A percentile compares a stretch with the other conserved stretches of the same genome.
phyloP scores from a whole-genome alignment of 1,140 invertebrate genomes.

The Hycleus cichorii region DNA sequence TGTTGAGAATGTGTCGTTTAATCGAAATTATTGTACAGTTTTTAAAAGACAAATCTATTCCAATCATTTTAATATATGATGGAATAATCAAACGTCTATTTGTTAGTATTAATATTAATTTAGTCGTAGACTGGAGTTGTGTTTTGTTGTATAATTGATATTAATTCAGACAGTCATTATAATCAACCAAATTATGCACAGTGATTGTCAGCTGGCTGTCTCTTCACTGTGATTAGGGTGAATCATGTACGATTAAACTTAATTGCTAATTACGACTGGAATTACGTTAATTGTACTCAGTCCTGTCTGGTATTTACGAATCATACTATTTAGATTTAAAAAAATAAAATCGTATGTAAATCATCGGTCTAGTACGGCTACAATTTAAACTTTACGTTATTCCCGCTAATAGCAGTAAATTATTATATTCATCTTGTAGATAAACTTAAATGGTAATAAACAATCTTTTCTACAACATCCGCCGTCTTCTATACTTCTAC shows the following conservation, averaged over 20 bases:
- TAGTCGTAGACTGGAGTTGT: conserved; percentile 7
- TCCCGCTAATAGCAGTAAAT: no score
- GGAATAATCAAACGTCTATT: conserved; percentile 13
- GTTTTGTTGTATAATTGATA: conserved; percentile 9
- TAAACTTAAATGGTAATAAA: no score
- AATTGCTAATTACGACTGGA: conserved; percentile 6
- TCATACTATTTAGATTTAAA: no score
- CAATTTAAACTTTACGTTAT: no score
- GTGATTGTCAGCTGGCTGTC: conserved; percentile 14
- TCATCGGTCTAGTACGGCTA: no score
- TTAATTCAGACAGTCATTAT: conserved; percentile 15
- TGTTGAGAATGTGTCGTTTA: background rate
- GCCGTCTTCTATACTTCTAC: no score
- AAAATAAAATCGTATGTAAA: no score
- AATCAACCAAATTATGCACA: conserved; percentile 15
- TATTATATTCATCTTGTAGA: no score
- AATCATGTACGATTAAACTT: conserved; percentile 8
- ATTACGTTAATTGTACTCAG: background rate
- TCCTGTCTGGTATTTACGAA: no score
- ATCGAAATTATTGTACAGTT: background rate
- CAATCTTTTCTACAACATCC: no score
- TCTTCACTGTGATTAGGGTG: conserved; percentile 9
- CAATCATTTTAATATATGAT: background rate
- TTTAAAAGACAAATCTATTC: background rate
- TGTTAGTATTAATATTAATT: conserved; percentile 14